Percentiles rank a stretch among this genome's conserved stretches.
phyloP scores from a whole-genome alignment of 2,113 vertebrate species.

The Oriolus oriolus region DNA sequence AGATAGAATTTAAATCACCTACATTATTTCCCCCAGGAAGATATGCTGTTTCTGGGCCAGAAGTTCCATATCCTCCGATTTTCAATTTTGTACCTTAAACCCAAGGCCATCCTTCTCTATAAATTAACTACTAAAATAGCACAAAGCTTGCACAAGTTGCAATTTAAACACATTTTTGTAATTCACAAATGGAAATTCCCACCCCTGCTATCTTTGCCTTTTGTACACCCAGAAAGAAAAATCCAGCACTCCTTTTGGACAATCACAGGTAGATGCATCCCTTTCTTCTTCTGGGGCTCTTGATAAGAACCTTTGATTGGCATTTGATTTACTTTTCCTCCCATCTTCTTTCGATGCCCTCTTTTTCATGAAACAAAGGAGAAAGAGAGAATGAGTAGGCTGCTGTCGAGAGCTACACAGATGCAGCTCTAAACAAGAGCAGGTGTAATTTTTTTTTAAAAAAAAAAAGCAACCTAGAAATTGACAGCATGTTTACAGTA shows the following conservation, averaged over 20 bases:
- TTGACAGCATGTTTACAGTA: not conserved
- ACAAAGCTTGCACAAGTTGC: not conserved
- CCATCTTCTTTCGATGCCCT: not conserved
- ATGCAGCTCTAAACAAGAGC: not conserved
- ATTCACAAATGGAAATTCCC: not conserved
- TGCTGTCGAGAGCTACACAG: not conserved
- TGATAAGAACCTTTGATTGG: not conserved
- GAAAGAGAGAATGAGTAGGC: not conserved
- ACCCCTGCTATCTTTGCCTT: not conserved
- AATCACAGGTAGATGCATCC: not conserved
- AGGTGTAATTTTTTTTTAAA: not conserved
- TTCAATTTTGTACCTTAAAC: not conserved
- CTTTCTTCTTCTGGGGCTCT: not conserved
- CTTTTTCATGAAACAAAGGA: not conserved
- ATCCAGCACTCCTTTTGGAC: not conserved
- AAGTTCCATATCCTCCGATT: accelerated
- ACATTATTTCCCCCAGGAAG: not conserved
- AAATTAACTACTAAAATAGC: not conserved
- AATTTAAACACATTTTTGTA: not conserved
- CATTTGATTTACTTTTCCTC: not conserved
- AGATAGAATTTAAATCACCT: not conserved
- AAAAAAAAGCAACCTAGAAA: not conserved
- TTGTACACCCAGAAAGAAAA: not conserved
- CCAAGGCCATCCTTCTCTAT: not conserved
- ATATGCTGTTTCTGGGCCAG: not conserved